Base-by-base conservation (phyloP, 2,888 invertebrate species). In the Drepana falcataria region DNA sequence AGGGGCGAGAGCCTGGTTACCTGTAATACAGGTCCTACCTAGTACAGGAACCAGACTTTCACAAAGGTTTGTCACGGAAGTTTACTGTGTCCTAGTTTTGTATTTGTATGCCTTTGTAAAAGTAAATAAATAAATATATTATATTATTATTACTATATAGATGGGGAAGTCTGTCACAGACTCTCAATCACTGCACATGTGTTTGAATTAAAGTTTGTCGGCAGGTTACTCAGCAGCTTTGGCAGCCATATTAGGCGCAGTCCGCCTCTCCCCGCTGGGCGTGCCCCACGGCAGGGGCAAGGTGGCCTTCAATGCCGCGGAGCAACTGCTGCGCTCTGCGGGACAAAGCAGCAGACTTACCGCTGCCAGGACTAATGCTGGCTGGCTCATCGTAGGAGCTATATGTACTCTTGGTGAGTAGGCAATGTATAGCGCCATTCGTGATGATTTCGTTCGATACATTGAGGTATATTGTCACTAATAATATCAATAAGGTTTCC, bases 271-370 rank as follows among this genome's bases (percentile, higher is more conserved):
- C 2, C 97, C 97, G 0, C 91, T 98, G 9, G 98, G 99, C 33
- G 96, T 99, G 48, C 99, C 99, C 0, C 98, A 99, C 83, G 97
- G 97, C 37, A 97, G 98, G 73, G 98, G 99, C 61, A 99, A 99
- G 91, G 95, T 98, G 59, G 97, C 99, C 47, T 99, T 99, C 85
- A 97, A 97, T 78, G 96, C 98, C 4, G 99, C 99, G 0, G 99
- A 99, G 88, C 99, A 99, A 79, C 87, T 99, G 66, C 87, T 99
- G 51, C 93, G 99, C 60, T 98, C 98, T 59, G 99, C 99, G 0
- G 97, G 97, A 71, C 99, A 99, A 88, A 99, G 98, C 84, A 98
- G 98, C 81, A 93, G 99, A 53, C 92, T 99, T 55, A 98, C 99
- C 0, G 93, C 98, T 59, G 97, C 98, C 67, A 93, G 99, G 73